phyloP scores from a whole-genome alignment of 2,113 vertebrate species.

The Coreoperca whiteheadi region DNA sequence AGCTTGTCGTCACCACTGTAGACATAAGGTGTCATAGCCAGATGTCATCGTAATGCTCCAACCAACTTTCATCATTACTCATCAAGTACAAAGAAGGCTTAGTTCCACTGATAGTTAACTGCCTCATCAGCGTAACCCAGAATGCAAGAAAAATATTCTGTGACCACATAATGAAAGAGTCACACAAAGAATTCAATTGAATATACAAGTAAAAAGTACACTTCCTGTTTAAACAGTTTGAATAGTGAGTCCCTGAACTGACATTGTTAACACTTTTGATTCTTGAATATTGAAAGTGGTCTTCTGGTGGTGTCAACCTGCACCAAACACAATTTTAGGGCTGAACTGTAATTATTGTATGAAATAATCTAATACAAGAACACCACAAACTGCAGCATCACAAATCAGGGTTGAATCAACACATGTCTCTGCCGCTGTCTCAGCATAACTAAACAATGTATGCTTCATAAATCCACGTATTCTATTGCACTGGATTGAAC shows the following conservation, averaged over 20 bases:
- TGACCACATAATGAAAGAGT: slow-evolving; percentile 14
- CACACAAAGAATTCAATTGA: slow-evolving; percentile 22
- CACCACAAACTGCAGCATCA: not conserved
- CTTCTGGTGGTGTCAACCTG: not conserved
- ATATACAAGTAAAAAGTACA: not conserved
- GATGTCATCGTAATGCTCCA: slow-evolving; percentile 40
- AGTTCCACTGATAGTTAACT: slow-evolving; percentile 36
- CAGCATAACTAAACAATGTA: not conserved
- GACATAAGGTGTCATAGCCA: slow-evolving; percentile 55
- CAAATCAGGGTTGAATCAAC: not conserved
- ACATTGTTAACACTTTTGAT: not conserved
- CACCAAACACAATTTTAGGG: not conserved
- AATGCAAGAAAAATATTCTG: slow-evolving; percentile 18
- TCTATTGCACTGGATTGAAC: not conserved
- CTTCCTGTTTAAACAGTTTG: not conserved
- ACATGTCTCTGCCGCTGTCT: not conserved
- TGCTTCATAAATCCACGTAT: not conserved
- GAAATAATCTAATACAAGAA: not conserved
- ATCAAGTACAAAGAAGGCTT: slow-evolving; percentile 57
- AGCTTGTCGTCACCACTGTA: slow-evolving; percentile 47
- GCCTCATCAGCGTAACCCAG: slow-evolving; percentile 24
- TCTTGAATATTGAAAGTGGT: not conserved
- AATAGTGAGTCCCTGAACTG: not conserved
- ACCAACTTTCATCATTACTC: slow-evolving; percentile 50
- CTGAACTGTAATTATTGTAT: not conserved